Percentiles rank a stretch among this genome's conserved stretches.
Conservation (phyloP, 2,113 vertebrate genomes). For the Cebus imitator region DNA sequence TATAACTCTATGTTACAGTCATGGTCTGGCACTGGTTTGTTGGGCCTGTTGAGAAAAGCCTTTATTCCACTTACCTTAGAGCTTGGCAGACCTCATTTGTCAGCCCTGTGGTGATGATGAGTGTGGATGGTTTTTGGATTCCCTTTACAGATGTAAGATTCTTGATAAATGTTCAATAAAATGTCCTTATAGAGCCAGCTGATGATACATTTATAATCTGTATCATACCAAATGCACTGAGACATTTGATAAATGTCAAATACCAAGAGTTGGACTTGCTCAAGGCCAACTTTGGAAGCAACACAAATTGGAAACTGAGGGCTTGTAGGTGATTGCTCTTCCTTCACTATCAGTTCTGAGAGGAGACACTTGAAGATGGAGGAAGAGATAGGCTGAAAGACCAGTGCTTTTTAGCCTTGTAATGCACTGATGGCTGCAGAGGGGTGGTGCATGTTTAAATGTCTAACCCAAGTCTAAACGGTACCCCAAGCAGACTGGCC, state of each 20-base stretch:
- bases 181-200: background rate
- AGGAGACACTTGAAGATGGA: background rate
- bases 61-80: slow-evolving; percentile 30
- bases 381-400: background rate
- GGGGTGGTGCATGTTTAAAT: background rate
- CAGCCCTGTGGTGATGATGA: background rate
- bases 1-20: background rate
- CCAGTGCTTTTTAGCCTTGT: background rate
- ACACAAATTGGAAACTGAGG: background rate
- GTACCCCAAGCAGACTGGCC: background rate
- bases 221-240: background rate
- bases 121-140: background rate
- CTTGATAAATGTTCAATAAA: slow-evolving; percentile 35
- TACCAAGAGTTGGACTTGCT: background rate
- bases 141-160: background rate
- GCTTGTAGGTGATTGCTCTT: background rate
- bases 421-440: background rate
- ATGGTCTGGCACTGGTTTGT: background rate
- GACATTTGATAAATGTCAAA: background rate
- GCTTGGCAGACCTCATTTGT: background rate
- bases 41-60: slow-evolving; percentile 22
- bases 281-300: slow-evolving; percentile 5
- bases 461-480: background rate
- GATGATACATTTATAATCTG: slow-evolving; percentile 7
- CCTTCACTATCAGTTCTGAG: background rate